Base-by-base conservation (phyloP, 1,140 invertebrate genomes). In the Drosophila sechellia region DNA sequence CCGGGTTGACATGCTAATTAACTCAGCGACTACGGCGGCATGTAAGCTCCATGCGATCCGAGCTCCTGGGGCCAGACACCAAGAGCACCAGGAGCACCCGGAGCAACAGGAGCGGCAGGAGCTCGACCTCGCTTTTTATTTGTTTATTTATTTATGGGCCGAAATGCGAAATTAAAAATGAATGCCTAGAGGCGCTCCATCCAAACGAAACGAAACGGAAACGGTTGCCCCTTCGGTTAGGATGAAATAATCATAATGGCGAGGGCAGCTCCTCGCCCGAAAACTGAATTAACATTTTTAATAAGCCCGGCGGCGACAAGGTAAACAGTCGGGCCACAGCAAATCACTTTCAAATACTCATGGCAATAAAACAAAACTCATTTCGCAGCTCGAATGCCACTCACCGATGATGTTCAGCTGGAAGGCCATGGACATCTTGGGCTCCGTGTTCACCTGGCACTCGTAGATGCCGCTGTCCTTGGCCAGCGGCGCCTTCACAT, bases 371-470 rank as follows among this genome's bases (percentile, higher is more conserved):
- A 66, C 22, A 8, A 35, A 25, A 42, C 48, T 46, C 5, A 20
- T 64, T 22, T 6, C 15, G 3, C 5, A 6, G 0, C 27, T 31
- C 6, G 27, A 15, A 22, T 52, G 8, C 11, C 2, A 95, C 97
- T 97, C 93, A 97, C 97, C 96, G 78, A 97, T 95, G 54, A 98
- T 96, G 93, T 96, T 96, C 61, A 98, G 94, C 79, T 95, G 95
- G 92, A 97, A 97, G 75, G 96, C 96, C 85, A 97, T 94, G 56
- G 96, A 97, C 95, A 97, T 97, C 93, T 97, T 97, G 39, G 97
- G 97, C 92, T 97, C 96, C 0, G 97, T 98, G 93, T 97, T 97
- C 79, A 98, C 96, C 94, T 98, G 97, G 92, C 97, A 98, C 93
- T 98, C 97, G 93, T 98, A 92, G 63, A 97, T 95, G 43, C 97